Evolutionary conservation across 1,140 invertebrate genomes (phyloP), one percentile per base, ranked within the genome.

Genomic region (Epicauta chinensis): DNA sequence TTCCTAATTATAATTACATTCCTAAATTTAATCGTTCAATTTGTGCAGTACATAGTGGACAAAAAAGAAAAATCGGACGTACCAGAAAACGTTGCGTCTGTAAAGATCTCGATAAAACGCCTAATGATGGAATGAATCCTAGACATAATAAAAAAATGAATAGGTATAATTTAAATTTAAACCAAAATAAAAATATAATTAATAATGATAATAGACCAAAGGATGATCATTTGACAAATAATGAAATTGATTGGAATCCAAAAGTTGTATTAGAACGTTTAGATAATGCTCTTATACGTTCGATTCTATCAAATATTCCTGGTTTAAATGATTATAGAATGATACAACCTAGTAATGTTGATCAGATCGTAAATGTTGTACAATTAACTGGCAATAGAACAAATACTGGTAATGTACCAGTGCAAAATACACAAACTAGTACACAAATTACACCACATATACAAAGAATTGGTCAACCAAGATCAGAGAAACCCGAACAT

Each of bases 281-380:
- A 32, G 23, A 41, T n/a, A 44, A 40, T 16, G 44, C 29, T n/a
- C 42, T 54, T 50, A 56, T 51, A 13, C 57, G 42, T 41, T 59
- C 53, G 23, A 66, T 76, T 16, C 53, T 78, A 37, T 68, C 71
- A 51, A 72, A 73, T 42, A 69, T 79, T 14, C 77, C 77, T 10
- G 77, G 77, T 17, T 53, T 80, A 30, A 75, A 75, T 52, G 73
- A 77, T 29, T 62, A 78, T 45, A 74, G 78, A 36, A 75, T 81
- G 71, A 75, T 81, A 53, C 65, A 75, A 12, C 77, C 79, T 2
- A 67, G 69, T 2, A 62, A 72, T 15, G 68, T 76, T 5, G 69
- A 77, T 39, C 70, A 74, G 1, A 78, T 78, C 0, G 76, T 82
- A 2, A 78, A 82, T 56, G 75, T 82, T 0, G 79, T 81, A 1